Evolutionary conservation across 2,888 invertebrate species (phyloP).

Genomic region (Taenaris catops): DNA sequence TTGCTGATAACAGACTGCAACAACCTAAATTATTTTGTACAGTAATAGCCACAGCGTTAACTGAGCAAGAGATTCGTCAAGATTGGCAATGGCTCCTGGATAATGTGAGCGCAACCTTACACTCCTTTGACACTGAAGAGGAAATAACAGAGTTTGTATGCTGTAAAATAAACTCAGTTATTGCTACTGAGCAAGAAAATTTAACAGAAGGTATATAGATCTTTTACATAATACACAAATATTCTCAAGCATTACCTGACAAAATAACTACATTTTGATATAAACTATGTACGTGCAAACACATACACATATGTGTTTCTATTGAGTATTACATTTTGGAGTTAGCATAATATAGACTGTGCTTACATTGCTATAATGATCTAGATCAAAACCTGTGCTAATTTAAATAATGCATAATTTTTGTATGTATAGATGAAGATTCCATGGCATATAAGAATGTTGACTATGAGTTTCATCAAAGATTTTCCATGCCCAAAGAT

Average conservation of each 20-base stretch:
- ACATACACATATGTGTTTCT: too few species aligned
- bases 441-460: constrained; percentile 88
- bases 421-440: constrained; percentile 85
- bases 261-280: too few species aligned
- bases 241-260: too few species aligned
- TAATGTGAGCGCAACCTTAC: constrained; percentile 91
- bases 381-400: too few species aligned
- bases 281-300: too few species aligned
- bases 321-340: too few species aligned
- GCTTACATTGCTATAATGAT: too few species aligned
- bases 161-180: constrained; percentile 97
- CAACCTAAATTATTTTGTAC: constrained; percentile 38
- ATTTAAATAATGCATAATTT: too few species aligned
- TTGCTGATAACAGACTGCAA: too few species aligned
- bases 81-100: constrained; percentile 97
- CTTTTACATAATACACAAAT: too few species aligned
- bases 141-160: constrained; percentile 97
- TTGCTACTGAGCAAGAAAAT: constrained; percentile 87
- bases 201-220: constrained; percentile 78
- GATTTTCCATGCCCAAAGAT: constrained; percentile 94
- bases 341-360: too few species aligned
- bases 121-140: constrained; percentile 95
- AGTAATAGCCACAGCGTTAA: constrained; percentile 95
- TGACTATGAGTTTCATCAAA: constrained; percentile 90
- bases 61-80: constrained; percentile 90